phyloP scores from a whole-genome alignment of 2,113 vertebrate species.

The Phylloscopus trochiloides region DNA sequence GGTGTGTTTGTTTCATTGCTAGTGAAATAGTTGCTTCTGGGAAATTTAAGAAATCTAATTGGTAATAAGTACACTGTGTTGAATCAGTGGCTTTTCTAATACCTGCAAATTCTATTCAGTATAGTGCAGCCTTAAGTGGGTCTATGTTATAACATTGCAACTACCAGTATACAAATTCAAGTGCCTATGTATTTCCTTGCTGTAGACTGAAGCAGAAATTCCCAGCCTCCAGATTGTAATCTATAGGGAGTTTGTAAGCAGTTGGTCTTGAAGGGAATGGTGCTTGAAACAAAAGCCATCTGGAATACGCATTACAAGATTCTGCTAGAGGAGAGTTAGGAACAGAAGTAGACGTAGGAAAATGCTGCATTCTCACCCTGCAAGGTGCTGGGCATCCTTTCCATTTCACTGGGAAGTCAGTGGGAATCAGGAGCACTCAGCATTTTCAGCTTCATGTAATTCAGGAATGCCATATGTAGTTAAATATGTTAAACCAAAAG shows the following conservation, averaged over 20 bases:
- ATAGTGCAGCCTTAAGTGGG: background rate
- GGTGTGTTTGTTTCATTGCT: background rate
- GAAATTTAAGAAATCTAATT: background rate
- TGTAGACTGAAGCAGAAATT: background rate
- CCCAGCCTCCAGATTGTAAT: background rate
- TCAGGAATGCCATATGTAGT: background rate
- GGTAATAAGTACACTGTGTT: background rate
- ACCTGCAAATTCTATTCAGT: background rate
- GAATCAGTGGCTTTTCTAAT: background rate
- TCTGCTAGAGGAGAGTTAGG: background rate
- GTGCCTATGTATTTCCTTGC: background rate
- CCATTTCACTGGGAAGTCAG: background rate
- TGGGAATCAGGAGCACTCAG: background rate
- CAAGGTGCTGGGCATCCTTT: background rate
- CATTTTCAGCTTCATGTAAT: background rate
- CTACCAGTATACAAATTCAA: background rate
- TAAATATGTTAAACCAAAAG: background rate
- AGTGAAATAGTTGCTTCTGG: background rate
- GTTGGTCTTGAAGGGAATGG: background rate
- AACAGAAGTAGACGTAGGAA: background rate
- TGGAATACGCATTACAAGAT: background rate
- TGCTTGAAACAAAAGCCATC: constrained; percentile 28
- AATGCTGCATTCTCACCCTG: background rate
- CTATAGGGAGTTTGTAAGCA: background rate
- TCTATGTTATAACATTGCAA: background rate